These are phyloP conservation scores for Drosophila heteroneura DNA, from an alignment of 2,888 invertebrate genomes.

Conservation along the genomic window DNA sequence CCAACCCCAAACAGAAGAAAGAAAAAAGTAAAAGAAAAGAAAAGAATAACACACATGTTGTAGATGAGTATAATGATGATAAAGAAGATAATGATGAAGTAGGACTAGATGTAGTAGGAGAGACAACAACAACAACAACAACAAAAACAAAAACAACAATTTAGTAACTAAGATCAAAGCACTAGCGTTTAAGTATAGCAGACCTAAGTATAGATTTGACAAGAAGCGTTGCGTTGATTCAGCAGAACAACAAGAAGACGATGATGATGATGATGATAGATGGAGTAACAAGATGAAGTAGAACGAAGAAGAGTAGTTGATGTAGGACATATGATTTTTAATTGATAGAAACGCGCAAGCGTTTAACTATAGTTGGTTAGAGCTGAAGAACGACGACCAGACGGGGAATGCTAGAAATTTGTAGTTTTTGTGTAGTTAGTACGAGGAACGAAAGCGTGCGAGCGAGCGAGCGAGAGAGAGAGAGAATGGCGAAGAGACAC, in stretches of 20 bases:
- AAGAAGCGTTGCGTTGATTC: slow-evolving; percentile 45
- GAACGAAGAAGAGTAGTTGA: slow-evolving; percentile 35
- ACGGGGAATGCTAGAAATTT: slow-evolving; percentile 41
- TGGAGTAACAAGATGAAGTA: slow-evolving; percentile 3
- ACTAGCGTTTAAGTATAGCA: slow-evolving; percentile 67
- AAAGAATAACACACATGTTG: slow-evolving; percentile 36
- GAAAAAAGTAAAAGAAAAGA: slow-evolving; percentile 18
- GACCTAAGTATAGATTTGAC: slow-evolving; percentile 59
- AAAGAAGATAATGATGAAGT: slow-evolving; percentile 23
- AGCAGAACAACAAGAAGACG: slow-evolving; percentile 3
- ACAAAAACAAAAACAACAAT: slow-evolving; percentile 44
- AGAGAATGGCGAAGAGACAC: slow-evolving; percentile 9
- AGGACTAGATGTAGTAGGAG: slow-evolving; percentile 44
- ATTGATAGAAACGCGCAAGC: slow-evolving; percentile 51
- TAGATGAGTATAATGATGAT: slow-evolving; percentile 21
- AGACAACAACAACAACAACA: slow-evolving; percentile 43
- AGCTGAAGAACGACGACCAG: slow-evolving; percentile 11
- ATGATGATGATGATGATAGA: neutral
- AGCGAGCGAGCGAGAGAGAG: neutral
- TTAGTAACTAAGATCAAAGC: slow-evolving; percentile 71
- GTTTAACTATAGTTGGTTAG: slow-evolving; percentile 49
- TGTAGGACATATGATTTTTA: slow-evolving; percentile 63
- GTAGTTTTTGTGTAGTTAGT: slow-evolving; percentile 73
- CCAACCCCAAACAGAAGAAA: neutral
- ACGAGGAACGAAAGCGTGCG: slow-evolving; percentile 13